Evolutionary conservation across 2,888 invertebrate genomes (phyloP).

Genomic region (Acronicta aceris): DNA sequence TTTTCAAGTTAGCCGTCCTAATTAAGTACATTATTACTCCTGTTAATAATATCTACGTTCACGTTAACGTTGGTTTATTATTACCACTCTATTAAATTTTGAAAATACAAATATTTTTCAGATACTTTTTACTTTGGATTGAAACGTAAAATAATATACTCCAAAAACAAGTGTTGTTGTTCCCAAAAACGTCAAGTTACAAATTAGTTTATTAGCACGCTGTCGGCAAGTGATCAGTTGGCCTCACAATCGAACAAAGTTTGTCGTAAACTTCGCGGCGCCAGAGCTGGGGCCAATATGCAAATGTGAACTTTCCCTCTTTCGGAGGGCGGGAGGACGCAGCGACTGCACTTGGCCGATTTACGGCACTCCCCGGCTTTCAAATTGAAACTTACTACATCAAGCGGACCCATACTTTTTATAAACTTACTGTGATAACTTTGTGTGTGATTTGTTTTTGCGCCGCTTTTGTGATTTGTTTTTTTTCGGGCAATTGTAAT

Average conservation of each 20-base stretch:
- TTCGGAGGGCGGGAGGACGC: constrained; percentile 60
- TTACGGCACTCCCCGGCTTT: constrained; percentile 72
- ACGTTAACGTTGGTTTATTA: no score
- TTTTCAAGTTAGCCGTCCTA: no score
- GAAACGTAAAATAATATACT: no score
- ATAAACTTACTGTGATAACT: constrained; percentile 13
- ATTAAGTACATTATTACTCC: no score
- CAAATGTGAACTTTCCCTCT: constrained; percentile 86
- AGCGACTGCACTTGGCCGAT: constrained; percentile 84
- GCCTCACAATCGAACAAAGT: constrained; percentile 57
- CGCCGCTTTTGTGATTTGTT: not conserved
- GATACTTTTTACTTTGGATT: no score
- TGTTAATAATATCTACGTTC: no score
- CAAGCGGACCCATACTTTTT: constrained; percentile 32
- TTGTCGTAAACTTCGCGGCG: constrained; percentile 64
- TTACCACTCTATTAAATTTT: no score
- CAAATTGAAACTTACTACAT: constrained; percentile 72
- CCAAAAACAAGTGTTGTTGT: constrained; percentile 19
- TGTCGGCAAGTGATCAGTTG: constrained; percentile 46
- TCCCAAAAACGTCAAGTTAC: constrained; percentile 14
- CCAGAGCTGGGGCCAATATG: constrained; percentile 72
- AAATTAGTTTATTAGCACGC: constrained; percentile 42
- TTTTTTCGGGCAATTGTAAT: not conserved
- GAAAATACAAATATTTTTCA: no score
- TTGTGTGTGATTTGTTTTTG: constrained; percentile 6